Percentiles rank a stretch among this genome's conserved stretches.
Conservation (phyloP, 2,113 vertebrate genomes). For the Redunca redunca region DNA sequence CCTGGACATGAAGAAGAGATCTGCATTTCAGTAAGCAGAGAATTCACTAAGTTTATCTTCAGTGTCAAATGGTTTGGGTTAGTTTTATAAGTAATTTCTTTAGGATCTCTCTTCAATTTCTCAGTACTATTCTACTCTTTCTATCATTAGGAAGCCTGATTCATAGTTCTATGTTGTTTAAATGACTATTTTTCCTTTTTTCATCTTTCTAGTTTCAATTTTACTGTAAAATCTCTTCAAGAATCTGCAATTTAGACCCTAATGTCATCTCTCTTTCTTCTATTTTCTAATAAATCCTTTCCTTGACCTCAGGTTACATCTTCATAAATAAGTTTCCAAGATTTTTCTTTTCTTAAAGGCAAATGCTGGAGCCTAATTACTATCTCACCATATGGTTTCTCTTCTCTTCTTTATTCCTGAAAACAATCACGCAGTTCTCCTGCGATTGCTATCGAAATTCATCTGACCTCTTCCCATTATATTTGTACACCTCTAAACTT, state of each 20-base stretch:
- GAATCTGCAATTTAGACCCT: not conserved
- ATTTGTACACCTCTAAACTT: slow-evolving; percentile 49
- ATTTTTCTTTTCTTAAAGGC: slow-evolving; percentile 64
- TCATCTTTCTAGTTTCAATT: slow-evolving; percentile 17
- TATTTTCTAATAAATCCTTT: slow-evolving; percentile 31
- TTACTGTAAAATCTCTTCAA: not conserved
- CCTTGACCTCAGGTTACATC: slow-evolving; percentile 27
- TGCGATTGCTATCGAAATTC: slow-evolving; percentile 42
- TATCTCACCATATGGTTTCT: slow-evolving; percentile 63
- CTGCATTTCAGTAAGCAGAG: not conserved
- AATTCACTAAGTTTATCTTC: slow-evolving; percentile 22
- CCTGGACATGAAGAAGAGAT: not conserved
- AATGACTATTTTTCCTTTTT: not conserved
- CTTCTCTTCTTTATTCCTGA: slow-evolving; percentile 58
- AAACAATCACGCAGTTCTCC: slow-evolving; percentile 61
- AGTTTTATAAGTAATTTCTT: not conserved
- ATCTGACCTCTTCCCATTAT: slow-evolving; percentile 57
- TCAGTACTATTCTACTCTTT: not conserved
- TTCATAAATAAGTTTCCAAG: slow-evolving; percentile 48
- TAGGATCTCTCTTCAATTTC: not conserved
- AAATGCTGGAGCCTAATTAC: slow-evolving; percentile 62
- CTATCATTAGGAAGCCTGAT: slow-evolving; percentile 13
- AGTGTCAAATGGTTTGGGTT: not conserved
- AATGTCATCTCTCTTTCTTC: not conserved
- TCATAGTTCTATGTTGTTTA: not conserved